These are phyloP conservation scores for Ophonus ardosiacus DNA, from an alignment of 2,888 invertebrate genomes.

Conservation along the genomic window DNA sequence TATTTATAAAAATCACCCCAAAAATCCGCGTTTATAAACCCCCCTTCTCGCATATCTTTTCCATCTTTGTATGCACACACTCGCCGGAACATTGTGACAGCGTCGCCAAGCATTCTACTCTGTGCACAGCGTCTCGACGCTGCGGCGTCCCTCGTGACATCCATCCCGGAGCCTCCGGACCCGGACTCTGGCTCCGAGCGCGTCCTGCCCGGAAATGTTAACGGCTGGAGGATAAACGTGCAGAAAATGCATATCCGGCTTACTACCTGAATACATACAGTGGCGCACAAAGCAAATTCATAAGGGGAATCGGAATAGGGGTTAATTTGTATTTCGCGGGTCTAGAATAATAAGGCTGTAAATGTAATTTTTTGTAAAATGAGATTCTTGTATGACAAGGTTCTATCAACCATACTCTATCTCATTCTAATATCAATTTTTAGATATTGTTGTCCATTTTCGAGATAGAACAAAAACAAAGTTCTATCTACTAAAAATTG, in stretches of 20 bases:
- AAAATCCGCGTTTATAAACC: no score
- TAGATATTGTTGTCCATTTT: no score
- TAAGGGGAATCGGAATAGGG: neutral
- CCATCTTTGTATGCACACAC: neutral
- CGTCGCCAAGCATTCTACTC: neutral
- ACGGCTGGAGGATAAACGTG: constrained; percentile 58
- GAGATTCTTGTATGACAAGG: no score
- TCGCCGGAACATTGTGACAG: neutral
- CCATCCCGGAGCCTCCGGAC: constrained; percentile 4
- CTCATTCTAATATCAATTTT: no score
- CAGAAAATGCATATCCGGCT: constrained; percentile 51
- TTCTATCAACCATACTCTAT: no score
- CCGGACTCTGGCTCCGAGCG: neutral
- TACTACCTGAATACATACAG: no score
- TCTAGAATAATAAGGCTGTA: no score
- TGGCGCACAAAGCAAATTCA: neutral
- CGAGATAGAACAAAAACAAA: no score
- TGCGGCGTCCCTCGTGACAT: constrained; percentile 7
- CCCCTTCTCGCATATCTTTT: neutral
- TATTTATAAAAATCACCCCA: no score
- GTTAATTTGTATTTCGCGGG: no score
- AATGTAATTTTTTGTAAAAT: no score
- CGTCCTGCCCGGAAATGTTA: constrained; percentile 52
- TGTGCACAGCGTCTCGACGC: neutral
- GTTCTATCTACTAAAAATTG: no score